phyloP scores from a whole-genome alignment of 2,797 vertebrate genomes.

The Typhlichthys eigenmanni region DNA sequence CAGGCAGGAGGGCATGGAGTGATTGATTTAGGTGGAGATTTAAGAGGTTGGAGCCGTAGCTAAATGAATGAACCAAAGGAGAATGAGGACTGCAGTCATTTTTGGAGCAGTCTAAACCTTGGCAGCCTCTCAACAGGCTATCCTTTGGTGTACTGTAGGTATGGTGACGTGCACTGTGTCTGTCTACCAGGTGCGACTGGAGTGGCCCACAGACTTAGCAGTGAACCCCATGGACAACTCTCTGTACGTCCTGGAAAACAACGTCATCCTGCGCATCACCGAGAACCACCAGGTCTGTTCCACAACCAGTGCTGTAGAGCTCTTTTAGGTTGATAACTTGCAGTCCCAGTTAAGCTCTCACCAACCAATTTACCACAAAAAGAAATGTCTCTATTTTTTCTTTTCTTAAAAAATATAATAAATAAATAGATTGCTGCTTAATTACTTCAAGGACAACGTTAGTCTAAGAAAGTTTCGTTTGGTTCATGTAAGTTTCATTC shows the following conservation, averaged over 20 bases:
- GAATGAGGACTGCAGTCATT: constrained; percentile 50
- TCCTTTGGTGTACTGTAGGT: constrained; percentile 2
- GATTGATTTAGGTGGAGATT: constrained; percentile 59
- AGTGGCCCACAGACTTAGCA: constrained; percentile 98
- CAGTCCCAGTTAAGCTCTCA: constrained; percentile 57
- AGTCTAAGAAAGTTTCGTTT: constrained; percentile 6
- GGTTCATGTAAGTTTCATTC: constrained; percentile 29
- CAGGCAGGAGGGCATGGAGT: constrained; percentile 73
- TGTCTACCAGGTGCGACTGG: constrained; percentile 88
- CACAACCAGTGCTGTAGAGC: constrained; percentile 23
- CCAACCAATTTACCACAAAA: constrained; percentile 51
- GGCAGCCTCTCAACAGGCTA: constrained; percentile 32
- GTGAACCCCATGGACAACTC: constrained; percentile 99
- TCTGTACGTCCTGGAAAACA: constrained; percentile 97
- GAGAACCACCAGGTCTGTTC: constrained; percentile 92
- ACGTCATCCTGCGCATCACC: constrained; percentile 97
- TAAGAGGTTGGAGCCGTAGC: constrained; percentile 43
- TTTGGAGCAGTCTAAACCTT: constrained; percentile 46
- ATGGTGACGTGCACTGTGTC: constrained; percentile 29
- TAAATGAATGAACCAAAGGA: constrained; percentile 55
- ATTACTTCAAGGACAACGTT: constrained; percentile 40
- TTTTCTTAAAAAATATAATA: constrained; percentile 36
- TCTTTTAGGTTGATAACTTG: constrained; percentile 25
- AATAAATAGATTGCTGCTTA: constrained; percentile 33
- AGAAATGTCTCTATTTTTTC: constrained; percentile 29